Conservation (phyloP, 2,113 vertebrate genomes). For the Aphyosemion australe region DNA sequence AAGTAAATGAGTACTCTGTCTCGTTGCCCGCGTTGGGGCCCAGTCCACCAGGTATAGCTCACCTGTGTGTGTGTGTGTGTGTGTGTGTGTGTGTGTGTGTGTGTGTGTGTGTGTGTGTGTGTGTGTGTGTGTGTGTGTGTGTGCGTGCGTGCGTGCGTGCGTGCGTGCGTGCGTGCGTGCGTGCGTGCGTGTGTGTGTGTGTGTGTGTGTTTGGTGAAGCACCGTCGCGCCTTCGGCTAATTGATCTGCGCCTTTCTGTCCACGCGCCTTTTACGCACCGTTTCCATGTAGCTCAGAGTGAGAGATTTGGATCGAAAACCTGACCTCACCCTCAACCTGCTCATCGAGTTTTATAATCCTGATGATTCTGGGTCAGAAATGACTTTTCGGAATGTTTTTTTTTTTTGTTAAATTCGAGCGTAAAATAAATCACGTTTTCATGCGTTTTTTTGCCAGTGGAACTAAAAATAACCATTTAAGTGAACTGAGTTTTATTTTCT, state of each 20-base stretch:
- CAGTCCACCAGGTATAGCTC: too few species aligned
- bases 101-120: too few species aligned
- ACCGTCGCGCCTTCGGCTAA: not conserved
- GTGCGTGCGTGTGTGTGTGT: too few species aligned
- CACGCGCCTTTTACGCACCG: conserved; percentile 39
- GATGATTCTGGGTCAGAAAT: conserved; percentile 19
- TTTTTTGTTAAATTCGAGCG: not conserved
- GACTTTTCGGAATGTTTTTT: not conserved
- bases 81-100: too few species aligned
- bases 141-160: too few species aligned
- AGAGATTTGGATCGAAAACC: conserved; percentile 33
- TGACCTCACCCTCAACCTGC: conserved; percentile 43
- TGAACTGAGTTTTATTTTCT: conserved; percentile 18
- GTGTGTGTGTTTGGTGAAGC: too few species aligned
- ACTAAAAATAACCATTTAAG: not conserved
- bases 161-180: too few species aligned
- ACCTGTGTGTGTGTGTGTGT: too few species aligned
- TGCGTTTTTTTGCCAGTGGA: conserved; percentile 4
- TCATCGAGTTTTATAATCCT: conserved; percentile 46
- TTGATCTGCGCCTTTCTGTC: conserved; percentile 32
- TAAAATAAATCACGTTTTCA: conserved; percentile 7
- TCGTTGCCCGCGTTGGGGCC: too few species aligned
- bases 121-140: too few species aligned
- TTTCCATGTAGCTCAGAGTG: conserved; percentile 1
- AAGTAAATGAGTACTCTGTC: too few species aligned